Conservation (phyloP, 2,888 invertebrate genomes). For the Chloromyia formosa region DNA sequence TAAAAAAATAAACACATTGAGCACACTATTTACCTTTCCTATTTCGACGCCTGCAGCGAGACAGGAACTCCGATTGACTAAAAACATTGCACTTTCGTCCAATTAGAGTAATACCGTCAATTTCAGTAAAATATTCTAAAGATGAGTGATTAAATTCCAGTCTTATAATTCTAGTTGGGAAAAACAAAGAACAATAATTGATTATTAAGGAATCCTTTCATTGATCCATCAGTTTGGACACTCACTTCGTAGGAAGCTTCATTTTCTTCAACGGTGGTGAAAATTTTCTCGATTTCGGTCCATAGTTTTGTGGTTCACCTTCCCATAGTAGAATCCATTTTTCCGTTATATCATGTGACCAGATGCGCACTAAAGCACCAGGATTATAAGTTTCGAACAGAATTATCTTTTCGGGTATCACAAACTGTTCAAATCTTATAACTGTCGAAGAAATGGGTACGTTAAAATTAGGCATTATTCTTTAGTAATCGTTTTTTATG, state of each 20-base stretch:
- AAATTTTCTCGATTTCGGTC: slow-evolving; percentile 76
- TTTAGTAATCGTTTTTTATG: too few relatives aligned
- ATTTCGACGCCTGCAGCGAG: slow-evolving; percentile 53
- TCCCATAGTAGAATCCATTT: slow-evolving; percentile 83
- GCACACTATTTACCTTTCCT: slow-evolving; percentile 52
- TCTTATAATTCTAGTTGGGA: slow-evolving; percentile 73
- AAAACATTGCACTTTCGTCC: slow-evolving; percentile 67
- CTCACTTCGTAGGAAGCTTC: slow-evolving; percentile 68
- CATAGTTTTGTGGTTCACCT: slow-evolving; percentile 71
- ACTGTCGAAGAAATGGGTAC: slow-evolving; percentile 54
- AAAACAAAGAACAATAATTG: slow-evolving; percentile 47
- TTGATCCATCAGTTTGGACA: slow-evolving; percentile 39
- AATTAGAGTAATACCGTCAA: slow-evolving; percentile 84
- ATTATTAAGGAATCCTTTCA: slow-evolving; percentile 10
- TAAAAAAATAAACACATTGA: neutral
- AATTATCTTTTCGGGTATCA: slow-evolving; percentile 66
- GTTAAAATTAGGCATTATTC: neutral
- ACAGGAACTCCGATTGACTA: slow-evolving; percentile 54
- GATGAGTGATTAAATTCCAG: slow-evolving; percentile 86
- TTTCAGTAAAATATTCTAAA: slow-evolving; percentile 85
- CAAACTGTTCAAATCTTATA: slow-evolving; percentile 61
- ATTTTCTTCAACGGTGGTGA: slow-evolving; percentile 74
- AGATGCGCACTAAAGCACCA: slow-evolving; percentile 82
- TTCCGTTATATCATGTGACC: slow-evolving; percentile 69
- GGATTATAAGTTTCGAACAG: slow-evolving; percentile 89